Evolutionary conservation across 2,113 vertebrate species (phyloP).

Genomic region (Pygoscelis antarcticus): DNA sequence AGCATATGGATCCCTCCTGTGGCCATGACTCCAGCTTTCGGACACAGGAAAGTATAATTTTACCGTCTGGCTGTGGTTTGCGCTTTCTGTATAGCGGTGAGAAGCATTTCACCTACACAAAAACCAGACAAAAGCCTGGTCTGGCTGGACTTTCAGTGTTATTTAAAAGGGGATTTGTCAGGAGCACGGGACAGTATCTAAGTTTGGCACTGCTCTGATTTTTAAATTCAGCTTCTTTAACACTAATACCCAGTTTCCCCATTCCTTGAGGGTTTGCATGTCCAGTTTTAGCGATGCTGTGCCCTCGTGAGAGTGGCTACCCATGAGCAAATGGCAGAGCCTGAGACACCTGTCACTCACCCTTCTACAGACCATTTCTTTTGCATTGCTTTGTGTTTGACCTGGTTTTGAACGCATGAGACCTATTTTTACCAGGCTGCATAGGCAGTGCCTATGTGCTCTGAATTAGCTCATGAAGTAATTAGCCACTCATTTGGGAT

Average conservation of each 20-base stretch:
- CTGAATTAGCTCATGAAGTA: constrained; percentile 19
- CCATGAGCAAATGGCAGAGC: background rate
- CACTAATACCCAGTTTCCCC: background rate
- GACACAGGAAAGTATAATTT: background rate
- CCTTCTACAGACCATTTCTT: background rate
- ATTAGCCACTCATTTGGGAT: constrained; percentile 27
- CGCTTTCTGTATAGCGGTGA: background rate
- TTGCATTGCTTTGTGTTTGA: background rate
- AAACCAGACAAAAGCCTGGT: background rate
- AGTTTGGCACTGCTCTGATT: background rate
- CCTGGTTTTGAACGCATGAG: background rate
- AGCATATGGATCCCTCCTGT: background rate
- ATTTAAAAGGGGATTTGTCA: background rate
- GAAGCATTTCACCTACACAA: background rate
- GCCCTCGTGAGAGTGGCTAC: background rate
- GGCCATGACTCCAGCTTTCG: background rate
- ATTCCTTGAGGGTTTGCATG: background rate
- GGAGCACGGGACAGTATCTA: background rate
- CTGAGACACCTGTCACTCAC: background rate
- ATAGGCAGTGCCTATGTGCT: background rate
- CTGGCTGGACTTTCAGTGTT: background rate
- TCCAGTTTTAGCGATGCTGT: background rate
- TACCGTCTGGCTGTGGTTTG: background rate
- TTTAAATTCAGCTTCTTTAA: background rate
- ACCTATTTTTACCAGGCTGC: constrained; percentile 6